Base-by-base conservation (phyloP, 2,888 invertebrate species). In the Stenotaenia linearis region DNA sequence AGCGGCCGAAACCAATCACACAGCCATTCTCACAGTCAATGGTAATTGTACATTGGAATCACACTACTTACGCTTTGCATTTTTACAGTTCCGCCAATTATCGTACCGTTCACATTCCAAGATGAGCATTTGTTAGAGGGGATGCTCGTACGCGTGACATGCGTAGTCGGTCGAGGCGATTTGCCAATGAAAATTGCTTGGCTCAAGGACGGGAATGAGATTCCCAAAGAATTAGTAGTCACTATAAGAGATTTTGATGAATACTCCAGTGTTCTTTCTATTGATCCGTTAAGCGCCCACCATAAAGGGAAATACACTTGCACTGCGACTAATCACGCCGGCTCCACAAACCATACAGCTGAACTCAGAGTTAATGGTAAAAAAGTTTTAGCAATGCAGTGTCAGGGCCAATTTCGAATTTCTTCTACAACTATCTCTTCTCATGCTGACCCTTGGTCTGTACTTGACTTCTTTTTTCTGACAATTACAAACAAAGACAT, bases 291-390 rank as follows among this genome's bases (percentile, higher is more conserved):
- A 32, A 83, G 56, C 85, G 84, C 2, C 50, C 82, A 80, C 77
- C 86, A 86, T 82, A 84, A 84, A 75, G 86, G 85, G 3, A 85
- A 85, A 82, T 86, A 86, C 82, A 86, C 86, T 0, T 86, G 86
- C 80, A 21, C 45, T 1, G 77, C 28, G 21, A 40, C 28, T 37
- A 77, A 77, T 40, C 45, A 40, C 10, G 77, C 77, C 4, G 77
- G 25, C 18, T 23, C 25, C 18, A 30, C 28, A 9, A 45, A 23
- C 28, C 77, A 77, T 50, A 77, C 77, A 7, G 77, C 77, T 23
- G 25, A 77, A 45, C 77, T 77, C 23, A 21, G 21, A 28, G 77
- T 77, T 21, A 21, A 45, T 23, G 77, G 77, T 77, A 77, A 77
- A 50, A 40, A 50, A 21, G 21, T n/a, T 50, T 50, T 50, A 18